Percentiles rank a stretch among this genome's conserved stretches.
Evolutionary conservation across 2,888 invertebrate species (phyloP).

Genomic region (Pseudoips prasinana): DNA sequence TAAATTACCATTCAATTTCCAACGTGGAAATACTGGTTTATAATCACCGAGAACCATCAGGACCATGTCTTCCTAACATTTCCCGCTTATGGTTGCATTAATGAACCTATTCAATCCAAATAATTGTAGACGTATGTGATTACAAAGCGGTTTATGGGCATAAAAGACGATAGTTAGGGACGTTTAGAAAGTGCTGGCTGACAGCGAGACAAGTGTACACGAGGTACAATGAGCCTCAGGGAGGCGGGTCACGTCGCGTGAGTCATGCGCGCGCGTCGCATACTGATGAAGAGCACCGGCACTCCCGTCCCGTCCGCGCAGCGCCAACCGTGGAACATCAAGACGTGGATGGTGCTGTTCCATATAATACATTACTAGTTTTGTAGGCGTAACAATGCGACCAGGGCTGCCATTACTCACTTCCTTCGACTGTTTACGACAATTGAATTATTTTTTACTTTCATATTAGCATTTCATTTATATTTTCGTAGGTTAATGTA

Average conservation of each 20-base stretch:
- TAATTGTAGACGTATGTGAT: constrained; percentile 32
- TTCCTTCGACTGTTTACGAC: constrained; percentile 12
- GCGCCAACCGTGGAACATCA: constrained; percentile 24
- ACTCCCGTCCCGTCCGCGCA: constrained; percentile 33
- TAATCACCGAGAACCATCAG: constrained; percentile 2
- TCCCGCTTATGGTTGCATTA: constrained; percentile 17
- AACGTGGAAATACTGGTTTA: constrained; percentile 1
- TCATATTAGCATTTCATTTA: neutral
- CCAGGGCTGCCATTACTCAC: constrained; percentile 18
- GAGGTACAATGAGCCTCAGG: constrained; percentile 45
- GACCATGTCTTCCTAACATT: constrained; percentile 4
- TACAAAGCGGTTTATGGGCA: constrained; percentile 38
- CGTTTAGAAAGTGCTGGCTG: constrained; percentile 49
- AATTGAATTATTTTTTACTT: constrained; percentile 7
- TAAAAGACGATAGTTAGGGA: constrained; percentile 46
- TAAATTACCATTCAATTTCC: neutral
- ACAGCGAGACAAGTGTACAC: constrained; percentile 43
- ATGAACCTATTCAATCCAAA: constrained; percentile 28
- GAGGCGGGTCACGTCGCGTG: constrained; percentile 63
- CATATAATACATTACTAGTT: constrained; percentile 23
- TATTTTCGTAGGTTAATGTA: no score
- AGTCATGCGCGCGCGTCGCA: constrained; percentile 54
- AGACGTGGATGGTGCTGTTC: constrained; percentile 30
- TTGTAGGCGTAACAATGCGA: constrained; percentile 17
- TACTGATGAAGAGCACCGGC: constrained; percentile 57